A percentile compares a stretch with the other conserved stretches of the same genome.
Evolutionary conservation across 1,140 invertebrate genomes (phyloP).

Genomic region (Aphelenchoides fujianensis): DNA sequence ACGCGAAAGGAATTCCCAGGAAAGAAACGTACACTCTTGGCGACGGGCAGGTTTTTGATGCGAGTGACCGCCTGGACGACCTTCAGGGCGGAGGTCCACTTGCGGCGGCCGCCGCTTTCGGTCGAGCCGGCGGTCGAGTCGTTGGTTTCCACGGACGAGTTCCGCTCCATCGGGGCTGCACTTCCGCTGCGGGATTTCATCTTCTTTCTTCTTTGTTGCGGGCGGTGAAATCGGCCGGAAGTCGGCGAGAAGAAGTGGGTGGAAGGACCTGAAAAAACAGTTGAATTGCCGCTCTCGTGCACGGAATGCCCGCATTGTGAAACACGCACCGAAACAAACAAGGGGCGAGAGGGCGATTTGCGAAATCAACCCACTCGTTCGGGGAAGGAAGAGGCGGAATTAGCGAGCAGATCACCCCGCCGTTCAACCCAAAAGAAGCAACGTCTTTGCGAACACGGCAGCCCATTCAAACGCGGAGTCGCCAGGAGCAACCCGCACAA

Average conservation of each 20-base stretch:
- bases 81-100: slow-evolving; percentile 43
- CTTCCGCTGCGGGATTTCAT: slow-evolving; percentile 6
- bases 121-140: not conserved
- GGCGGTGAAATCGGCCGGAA: no score
- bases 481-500: no score
- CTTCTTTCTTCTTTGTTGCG: no score
- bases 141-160: slow-evolving; percentile 1
- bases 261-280: not conserved
- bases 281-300: no score
- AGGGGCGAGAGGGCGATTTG: no score
- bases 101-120: slow-evolving; percentile 2
- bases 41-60: slow-evolving; percentile 42
- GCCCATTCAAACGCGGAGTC: no score
- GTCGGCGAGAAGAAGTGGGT: not conserved
- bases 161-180: not conserved
- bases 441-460: no score
- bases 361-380: no score
- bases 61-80: slow-evolving; percentile 43
- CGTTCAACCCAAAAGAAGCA: no score
- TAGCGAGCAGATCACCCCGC: no score
- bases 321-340: not conserved
- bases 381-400: no score
- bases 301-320: not conserved
- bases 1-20: no score
- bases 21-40: slow-evolving; percentile 23